These are phyloP conservation scores for Cherax quadricarinatus DNA, from an alignment of 1,140 invertebrate species.

Conservation along the genomic window DNA sequence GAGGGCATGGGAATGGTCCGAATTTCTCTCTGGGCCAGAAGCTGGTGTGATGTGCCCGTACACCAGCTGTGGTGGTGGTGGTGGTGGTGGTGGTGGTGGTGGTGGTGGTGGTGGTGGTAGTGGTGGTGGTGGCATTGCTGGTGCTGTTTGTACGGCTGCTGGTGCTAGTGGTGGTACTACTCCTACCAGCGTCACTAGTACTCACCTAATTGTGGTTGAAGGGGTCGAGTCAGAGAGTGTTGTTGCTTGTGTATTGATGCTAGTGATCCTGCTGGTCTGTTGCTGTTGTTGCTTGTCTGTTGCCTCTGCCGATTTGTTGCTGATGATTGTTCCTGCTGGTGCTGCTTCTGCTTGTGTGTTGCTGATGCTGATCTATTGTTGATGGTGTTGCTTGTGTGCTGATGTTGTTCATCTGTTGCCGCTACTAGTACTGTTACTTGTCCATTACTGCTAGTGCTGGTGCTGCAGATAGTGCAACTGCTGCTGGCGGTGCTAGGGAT, in stretches of 20 bases:
- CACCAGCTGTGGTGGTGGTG: not conserved
- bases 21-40: constrained; percentile 21
- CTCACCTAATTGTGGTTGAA: too few relatives aligned
- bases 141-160: not conserved
- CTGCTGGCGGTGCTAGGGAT: too few relatives aligned
- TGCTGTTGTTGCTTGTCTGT: too few relatives aligned
- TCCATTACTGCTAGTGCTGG: not conserved
- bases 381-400: too few relatives aligned
- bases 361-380: too few relatives aligned
- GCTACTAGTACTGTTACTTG: not conserved
- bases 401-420: too few relatives aligned
- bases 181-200: not conserved
- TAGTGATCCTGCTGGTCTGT: not conserved
- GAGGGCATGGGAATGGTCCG: constrained; percentile 62
- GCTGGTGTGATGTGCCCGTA: not conserved
- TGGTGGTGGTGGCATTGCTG: too few relatives aligned
- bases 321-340: too few relatives aligned
- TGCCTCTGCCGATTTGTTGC: too few relatives aligned
- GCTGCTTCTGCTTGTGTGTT: too few relatives aligned
- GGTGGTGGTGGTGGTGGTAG: too few relatives aligned
- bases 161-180: not conserved
- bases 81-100: not conserved
- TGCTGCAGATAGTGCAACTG: not conserved
- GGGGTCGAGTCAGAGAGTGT: not conserved
- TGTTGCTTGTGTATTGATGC: not conserved